Evolutionary conservation across 1,140 invertebrate genomes (phyloP).

Genomic region (Idris sp.): DNA sequence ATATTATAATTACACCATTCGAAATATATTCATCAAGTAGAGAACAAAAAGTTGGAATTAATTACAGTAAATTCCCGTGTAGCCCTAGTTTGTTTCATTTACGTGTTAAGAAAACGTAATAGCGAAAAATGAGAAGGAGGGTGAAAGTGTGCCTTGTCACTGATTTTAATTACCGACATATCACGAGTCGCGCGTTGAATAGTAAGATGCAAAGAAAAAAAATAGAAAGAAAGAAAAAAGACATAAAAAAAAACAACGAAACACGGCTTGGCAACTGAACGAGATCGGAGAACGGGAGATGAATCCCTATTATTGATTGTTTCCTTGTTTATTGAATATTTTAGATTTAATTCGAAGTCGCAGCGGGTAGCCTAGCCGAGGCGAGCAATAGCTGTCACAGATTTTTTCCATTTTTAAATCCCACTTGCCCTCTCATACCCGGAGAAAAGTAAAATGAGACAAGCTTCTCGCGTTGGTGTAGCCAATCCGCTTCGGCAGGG

Average conservation of each 20-base stretch:
- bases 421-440: conserved; percentile 52
- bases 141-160: conserved; percentile 60
- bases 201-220: conserved; percentile 44
- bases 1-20: conserved; percentile 41
- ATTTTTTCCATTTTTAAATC: conserved; percentile 77
- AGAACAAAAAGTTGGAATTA: conserved; percentile 46
- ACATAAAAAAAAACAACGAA: no score
- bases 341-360: conserved; percentile 77
- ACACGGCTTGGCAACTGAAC: conserved; percentile 43
- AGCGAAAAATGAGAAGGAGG: conserved; percentile 52
- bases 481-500: conserved; percentile 56
- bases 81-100: conserved; percentile 50
- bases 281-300: conserved; percentile 31
- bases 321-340: conserved; percentile 78
- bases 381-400: conserved; percentile 77
- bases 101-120: conserved; percentile 55
- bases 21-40: conserved; percentile 17
- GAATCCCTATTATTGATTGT: conserved; percentile 75
- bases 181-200: conserved; percentile 67
- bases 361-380: no score
- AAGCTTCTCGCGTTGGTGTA: conserved; percentile 64
- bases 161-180: conserved; percentile 78
- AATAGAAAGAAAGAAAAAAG: no score
- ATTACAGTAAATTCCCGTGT: conserved; percentile 37
- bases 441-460: conserved; percentile 77